Evolutionary conservation across 2,797 vertebrate species (phyloP), one percentile per base, ranked within the genome.

Genomic region (Ctenochaetus hawaiiensis): DNA sequence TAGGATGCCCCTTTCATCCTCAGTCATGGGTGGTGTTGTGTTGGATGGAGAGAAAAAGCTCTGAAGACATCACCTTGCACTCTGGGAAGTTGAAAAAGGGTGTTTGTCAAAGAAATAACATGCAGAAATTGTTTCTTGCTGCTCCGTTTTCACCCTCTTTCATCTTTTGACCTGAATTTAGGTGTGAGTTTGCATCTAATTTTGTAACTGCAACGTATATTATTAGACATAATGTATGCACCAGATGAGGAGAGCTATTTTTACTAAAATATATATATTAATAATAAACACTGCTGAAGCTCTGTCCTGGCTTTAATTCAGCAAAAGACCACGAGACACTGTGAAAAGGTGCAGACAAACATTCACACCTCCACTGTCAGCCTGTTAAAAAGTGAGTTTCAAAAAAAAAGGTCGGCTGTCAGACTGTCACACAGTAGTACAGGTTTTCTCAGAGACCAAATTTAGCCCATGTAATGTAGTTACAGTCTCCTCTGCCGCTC

Each of bases 361-460:
- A 47, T 44, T 47, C 49, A 53, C 62, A 59, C 43, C 53, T 41
- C 41, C 20, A 13, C 49, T 37, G n/a, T 17, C 67, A 16, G 52
- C 45, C 34, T 75, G 48, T 80, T 67, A 71, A 51, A 81, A 63
- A 37, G 67, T 62, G 22, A 63, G 45, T 20, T 74, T 53, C 17
- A 72, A 62, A 68, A 53, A 72, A 47, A 47, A 39, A 34, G 23
- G 58, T 18, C 39, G 16, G 48, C 43, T 53, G 69, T 82, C 75
- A 56, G 65, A 22, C 73, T 68, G 76, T 75, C 69, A 75, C 60
- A 63, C 59, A 82, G 73, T 52, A 70, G 62, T 44, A 13, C 2
- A n/a, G 58, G 53, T 83, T 71, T 82, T 85, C 79, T 89, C 77
- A 69, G 60, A 69, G 81, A 84, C 75, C 84, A 88, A 66, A 92